Base-by-base conservation (phyloP, 2,113 vertebrate genomes). In the Zapus hudsonius region DNA sequence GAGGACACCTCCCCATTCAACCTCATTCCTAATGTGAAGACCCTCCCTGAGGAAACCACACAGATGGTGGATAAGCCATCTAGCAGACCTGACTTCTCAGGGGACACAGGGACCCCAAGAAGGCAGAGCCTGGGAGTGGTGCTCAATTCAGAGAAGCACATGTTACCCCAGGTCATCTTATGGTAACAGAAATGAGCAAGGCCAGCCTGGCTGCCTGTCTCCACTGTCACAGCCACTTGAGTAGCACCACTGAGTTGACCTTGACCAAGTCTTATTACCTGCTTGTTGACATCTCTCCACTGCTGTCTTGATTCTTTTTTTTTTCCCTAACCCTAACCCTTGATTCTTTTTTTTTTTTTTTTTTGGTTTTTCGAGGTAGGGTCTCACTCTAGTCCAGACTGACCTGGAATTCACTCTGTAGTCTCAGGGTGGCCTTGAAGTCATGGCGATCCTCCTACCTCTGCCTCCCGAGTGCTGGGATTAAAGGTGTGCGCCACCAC, bases 241-340 rank as follows among this genome's bases (percentile, higher is more conserved):
- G 19, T 52, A 31, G 29, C 76, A 11, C 47, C 5, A 5, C 16
- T 7, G 10, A 15, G 17, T 52, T 52, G 7, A 22, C 55, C 83
- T 17, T n/a, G 19, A 55, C 23, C 25, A 7, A 67, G 33, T 16
- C 64, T 22, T 22, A 11, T 40, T 8, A 23, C n/a, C 69, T 36
- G 47, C 31, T 2, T 27, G 25, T 23, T 13, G 3, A 47, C 27
- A 22, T n/a, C 59, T 31, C 47, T 66, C 27, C 38, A 9, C 23
- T 25, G 44, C 23, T 52, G 52, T 33, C 2, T 1, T 4, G 22
- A 59, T 42, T 61, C 47, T 76, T 55, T 80, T 25, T 0, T 52
- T 0, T 23, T 5, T 0, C 23, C 44, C 2, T 1, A n/a, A n/a
- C n/a, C n/a, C n/a, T n/a, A n/a, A n/a, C 23, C 44, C 2, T 1